Conservation (phyloP, 2,113 vertebrate genomes). For the Tachysurus vachellii region DNA sequence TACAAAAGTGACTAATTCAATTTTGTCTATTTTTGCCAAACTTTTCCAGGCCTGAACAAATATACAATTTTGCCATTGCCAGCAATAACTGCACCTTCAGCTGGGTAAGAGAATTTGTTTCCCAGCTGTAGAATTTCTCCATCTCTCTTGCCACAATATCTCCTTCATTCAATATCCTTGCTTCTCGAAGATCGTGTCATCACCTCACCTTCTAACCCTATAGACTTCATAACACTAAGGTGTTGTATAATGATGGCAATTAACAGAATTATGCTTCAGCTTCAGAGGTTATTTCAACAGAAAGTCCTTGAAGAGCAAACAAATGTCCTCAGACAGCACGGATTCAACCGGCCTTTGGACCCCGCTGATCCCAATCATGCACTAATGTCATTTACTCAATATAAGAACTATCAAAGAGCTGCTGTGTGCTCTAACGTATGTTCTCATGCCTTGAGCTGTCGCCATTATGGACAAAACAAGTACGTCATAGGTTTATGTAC, state of each 20-base stretch:
- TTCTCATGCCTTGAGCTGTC: neutral
- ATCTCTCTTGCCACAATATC: neutral
- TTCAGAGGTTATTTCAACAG: constrained; percentile 32
- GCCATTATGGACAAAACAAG: neutral
- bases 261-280: constrained; percentile 31
- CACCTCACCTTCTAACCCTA: neutral
- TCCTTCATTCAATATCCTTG: neutral
- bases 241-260: constrained; percentile 45
- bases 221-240: constrained; percentile 24
- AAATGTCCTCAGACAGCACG: neutral
- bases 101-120: neutral
- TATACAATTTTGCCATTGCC: neutral
- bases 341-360: constrained; percentile 19
- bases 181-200: neutral
- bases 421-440: neutral
- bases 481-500: neutral
- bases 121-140: neutral
- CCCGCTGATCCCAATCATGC: constrained; percentile 32
- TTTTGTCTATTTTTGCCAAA: neutral
- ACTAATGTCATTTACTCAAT: constrained; percentile 20
- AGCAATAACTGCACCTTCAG: neutral
- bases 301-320: neutral
- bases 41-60: neutral
- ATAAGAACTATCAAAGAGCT: constrained; percentile 17
- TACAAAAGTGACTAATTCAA: neutral